Percentiles rank a stretch among this genome's conserved stretches.
These are phyloP conservation scores for Eriocheir sinensis DNA, from an alignment of 1,140 invertebrate genomes.

Conservation along the genomic window DNA sequence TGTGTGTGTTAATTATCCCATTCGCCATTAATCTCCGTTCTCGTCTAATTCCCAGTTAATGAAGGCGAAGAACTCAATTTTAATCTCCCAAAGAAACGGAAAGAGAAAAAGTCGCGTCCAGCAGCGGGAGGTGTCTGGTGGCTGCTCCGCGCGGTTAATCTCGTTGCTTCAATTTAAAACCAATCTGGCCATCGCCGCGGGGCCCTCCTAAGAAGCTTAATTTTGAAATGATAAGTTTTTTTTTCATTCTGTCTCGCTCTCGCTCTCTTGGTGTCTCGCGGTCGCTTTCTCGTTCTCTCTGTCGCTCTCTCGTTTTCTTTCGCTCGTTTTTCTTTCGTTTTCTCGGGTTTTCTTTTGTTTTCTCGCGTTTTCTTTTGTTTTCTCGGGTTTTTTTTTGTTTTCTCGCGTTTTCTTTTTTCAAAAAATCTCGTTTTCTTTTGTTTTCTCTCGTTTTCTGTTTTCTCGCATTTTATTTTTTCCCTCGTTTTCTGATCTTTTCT, in stretches of 20 bases:
- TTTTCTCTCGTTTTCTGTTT: too few relatives aligned
- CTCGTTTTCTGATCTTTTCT: too few relatives aligned
- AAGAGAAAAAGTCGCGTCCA: not conserved
- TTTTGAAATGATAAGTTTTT: not conserved
- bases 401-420: too few relatives aligned
- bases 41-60: not conserved
- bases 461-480: too few relatives aligned
- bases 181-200: not conserved
- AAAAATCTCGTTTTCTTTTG: too few relatives aligned
- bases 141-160: not conserved
- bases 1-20: not conserved
- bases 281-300: not conserved
- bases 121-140: not conserved
- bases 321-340: too few relatives aligned
- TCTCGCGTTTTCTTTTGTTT: too few relatives aligned
- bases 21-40: not conserved
- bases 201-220: not conserved
- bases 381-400: too few relatives aligned
- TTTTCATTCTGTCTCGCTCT: not conserved
- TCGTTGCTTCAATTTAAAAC: slow-evolving; percentile 6
- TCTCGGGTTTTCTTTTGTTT: too few relatives aligned
- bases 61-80: not conserved
- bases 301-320: not conserved
- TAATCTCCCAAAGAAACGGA: not conserved
- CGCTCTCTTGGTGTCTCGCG: too few relatives aligned